Conservation (phyloP, 2,113 vertebrate species). For the Pipa parva region DNA sequence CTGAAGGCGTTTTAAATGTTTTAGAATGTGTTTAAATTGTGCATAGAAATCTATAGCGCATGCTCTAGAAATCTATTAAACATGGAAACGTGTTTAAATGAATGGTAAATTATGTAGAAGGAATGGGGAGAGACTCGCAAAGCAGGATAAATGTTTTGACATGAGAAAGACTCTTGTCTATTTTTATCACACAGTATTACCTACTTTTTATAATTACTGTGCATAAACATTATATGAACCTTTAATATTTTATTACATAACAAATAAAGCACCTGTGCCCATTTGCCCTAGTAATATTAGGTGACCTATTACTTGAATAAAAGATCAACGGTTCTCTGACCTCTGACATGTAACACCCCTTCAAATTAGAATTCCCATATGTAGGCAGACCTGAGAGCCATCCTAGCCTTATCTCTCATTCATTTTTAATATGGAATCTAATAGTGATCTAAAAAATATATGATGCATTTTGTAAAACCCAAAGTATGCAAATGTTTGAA, state of each 20-base stretch:
- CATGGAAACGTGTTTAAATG: no score
- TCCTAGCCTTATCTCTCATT: no score
- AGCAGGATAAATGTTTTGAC: no score
- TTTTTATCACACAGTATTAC: no score
- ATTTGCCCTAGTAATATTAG: constrained; percentile 18
- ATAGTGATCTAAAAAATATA: background rate
- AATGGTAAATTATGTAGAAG: constrained; percentile 26
- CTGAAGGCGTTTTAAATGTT: constrained; percentile 59
- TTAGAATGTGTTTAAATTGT: constrained; percentile 54
- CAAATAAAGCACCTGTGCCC: constrained; percentile 6
- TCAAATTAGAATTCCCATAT: background rate
- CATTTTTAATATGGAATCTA: background rate
- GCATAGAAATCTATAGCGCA: constrained; percentile 39
- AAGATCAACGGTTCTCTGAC: background rate
- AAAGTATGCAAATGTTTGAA: no score
- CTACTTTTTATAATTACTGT: no score
- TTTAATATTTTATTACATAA: constrained; percentile 19
- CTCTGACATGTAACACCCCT: no score
- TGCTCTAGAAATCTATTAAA: background rate
- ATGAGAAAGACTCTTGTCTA: no score
- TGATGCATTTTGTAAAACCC: background rate
- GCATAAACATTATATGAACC: background rate
- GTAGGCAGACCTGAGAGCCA: no score
- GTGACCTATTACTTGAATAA: constrained; percentile 10
- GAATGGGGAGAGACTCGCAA: background rate